phyloP scores from a whole-genome alignment of 1,140 invertebrate species.

The Drosophila jambulina region DNA sequence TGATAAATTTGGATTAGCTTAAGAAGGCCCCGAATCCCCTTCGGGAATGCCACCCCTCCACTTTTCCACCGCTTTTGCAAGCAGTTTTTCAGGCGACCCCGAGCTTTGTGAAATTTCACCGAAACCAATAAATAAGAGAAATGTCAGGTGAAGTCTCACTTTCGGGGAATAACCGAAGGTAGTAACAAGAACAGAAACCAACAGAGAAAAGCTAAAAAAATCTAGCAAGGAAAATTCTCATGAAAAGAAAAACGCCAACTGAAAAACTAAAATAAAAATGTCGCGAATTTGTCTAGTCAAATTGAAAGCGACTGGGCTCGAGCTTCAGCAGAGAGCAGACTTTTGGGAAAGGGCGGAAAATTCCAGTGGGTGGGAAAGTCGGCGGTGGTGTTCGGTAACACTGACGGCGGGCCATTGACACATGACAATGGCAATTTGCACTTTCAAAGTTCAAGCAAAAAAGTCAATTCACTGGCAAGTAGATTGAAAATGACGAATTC shows the following conservation, averaged over 20 bases:
- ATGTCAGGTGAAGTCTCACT: conserved; percentile 5
- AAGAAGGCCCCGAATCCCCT: conserved; percentile 10
- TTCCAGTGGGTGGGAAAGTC: too few relatives aligned
- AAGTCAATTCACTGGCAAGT: conserved; percentile 42
- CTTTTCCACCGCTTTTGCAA: conserved; percentile 20
- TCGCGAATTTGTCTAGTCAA: too few relatives aligned
- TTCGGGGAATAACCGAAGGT: not conserved
- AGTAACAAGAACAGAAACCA: not conserved
- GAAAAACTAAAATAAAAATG: too few relatives aligned
- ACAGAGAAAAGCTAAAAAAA: conserved; percentile 3
- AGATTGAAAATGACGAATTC: conserved; percentile 32
- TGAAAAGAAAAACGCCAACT: not conserved
- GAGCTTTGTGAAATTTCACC: conserved; percentile 5
- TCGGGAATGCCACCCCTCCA: not conserved
- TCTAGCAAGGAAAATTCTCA: not conserved
- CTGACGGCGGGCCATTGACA: too few relatives aligned
- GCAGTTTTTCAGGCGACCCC: not conserved
- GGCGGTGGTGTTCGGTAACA: too few relatives aligned
- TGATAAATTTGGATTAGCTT: conserved; percentile 59
- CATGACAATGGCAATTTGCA: too few relatives aligned
- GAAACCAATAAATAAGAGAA: conserved; percentile 8
- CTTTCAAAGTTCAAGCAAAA: too few relatives aligned
- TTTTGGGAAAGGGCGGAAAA: too few relatives aligned
- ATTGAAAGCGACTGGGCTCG: too few relatives aligned
- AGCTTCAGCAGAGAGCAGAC: too few relatives aligned